Conservation (phyloP, 2,888 invertebrate genomes). For the Coenonympha glycerion region DNA sequence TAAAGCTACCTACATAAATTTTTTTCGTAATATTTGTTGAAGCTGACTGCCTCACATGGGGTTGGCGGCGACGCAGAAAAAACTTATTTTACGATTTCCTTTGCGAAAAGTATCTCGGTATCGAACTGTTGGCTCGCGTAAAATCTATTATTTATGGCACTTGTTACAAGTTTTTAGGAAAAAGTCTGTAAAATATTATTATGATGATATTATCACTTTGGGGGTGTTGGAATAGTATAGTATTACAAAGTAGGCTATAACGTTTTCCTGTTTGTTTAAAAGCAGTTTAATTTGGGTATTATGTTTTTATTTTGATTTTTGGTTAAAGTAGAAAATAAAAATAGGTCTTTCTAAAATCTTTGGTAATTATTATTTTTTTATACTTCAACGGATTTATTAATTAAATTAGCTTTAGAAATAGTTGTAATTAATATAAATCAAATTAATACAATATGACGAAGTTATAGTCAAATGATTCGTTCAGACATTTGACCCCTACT, state of each 20-base stretch:
- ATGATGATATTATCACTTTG: constrained; percentile 31
- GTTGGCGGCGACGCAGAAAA: constrained; percentile 56
- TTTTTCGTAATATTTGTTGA: constrained; percentile 29
- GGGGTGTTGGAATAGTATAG: constrained; percentile 18
- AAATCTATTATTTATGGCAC: constrained; percentile 66
- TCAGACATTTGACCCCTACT: no score
- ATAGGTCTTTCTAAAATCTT: no score
- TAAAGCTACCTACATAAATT: no score
- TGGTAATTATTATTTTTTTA: no score
- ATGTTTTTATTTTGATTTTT: neutral
- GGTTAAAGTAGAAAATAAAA: neutral
- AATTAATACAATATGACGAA: no score
- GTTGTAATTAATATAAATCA: no score
- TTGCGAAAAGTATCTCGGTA: constrained; percentile 49
- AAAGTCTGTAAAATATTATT: constrained; percentile 33
- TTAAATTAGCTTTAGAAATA: no score
- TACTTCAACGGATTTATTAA: no score
- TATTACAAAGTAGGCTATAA: constrained; percentile 2
- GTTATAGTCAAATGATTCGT: no score
- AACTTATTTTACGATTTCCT: constrained; percentile 74
- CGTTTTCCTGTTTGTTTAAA: constrained; percentile 12
- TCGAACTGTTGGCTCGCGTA: constrained; percentile 54
- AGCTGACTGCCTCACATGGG: constrained; percentile 34
- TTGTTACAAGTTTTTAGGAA: constrained; percentile 49
- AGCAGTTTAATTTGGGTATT: neutral